These are phyloP conservation scores for Oriolus oriolus DNA, from an alignment of 2,113 vertebrate species.

Conservation along the genomic window DNA sequence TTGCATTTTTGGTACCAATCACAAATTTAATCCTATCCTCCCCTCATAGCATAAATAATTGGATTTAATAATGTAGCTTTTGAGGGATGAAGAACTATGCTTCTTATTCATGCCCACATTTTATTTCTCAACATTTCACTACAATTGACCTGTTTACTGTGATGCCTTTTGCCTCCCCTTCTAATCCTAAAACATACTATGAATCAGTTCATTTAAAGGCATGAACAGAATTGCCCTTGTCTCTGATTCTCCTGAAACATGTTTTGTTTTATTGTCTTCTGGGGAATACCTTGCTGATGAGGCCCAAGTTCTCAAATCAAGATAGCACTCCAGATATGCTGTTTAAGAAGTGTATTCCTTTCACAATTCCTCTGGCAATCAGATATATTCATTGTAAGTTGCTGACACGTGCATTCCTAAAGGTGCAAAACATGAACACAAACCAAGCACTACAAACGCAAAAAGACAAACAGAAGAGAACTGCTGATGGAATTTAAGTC, in stretches of 20 bases:
- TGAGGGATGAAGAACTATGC: not conserved
- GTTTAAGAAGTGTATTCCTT: not conserved
- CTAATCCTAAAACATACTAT: not conserved
- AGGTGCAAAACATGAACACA: not conserved
- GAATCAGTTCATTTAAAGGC: not conserved
- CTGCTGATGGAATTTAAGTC: not conserved
- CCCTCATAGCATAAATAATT: not conserved
- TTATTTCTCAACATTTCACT: not conserved
- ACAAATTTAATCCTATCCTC: not conserved
- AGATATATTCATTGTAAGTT: not conserved
- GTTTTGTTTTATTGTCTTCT: not conserved
- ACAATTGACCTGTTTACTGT: not conserved
- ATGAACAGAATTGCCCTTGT: not conserved
- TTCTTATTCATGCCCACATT: not conserved
- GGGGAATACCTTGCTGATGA: not conserved
- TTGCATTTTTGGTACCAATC: slow-evolving; percentile 19
- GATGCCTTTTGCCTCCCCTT: not conserved
- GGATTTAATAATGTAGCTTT: not conserved
- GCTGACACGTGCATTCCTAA: not conserved
- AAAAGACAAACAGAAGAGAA: not conserved
- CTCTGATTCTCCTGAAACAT: not conserved
- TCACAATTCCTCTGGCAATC: not conserved
- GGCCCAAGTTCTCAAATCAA: not conserved
- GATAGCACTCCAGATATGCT: not conserved
- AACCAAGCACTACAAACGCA: not conserved